Evolutionary conservation across 2,113 vertebrate genomes (phyloP).

Genomic region (Eulemur rufifrons): DNA sequence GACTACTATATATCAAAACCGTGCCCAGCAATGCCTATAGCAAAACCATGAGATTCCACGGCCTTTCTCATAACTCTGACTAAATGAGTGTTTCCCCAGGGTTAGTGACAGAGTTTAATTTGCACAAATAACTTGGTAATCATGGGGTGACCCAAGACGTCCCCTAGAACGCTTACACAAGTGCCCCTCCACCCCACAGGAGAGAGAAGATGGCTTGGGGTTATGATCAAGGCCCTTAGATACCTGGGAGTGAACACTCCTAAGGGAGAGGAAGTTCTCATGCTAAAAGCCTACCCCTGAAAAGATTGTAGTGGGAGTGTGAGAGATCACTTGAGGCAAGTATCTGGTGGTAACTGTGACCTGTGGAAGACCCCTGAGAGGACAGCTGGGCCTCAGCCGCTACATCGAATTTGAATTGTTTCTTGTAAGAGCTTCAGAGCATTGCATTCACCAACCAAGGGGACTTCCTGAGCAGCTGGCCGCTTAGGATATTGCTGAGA

Average conservation of each 20-base stretch:
- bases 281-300: not conserved
- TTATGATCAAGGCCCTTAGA: not conserved
- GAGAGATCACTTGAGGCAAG: not conserved
- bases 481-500: conserved; percentile 1
- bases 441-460: not conserved
- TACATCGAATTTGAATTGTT: not conserved
- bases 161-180: not conserved
- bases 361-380: not conserved
- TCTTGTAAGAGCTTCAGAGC: not conserved
- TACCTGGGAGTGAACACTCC: not conserved
- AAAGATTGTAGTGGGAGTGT: not conserved
- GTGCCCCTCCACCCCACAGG: not conserved
- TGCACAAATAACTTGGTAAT: conserved; percentile 2
- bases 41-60: not conserved
- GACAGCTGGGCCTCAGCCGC: not conserved
- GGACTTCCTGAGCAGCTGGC: conserved; percentile 29
- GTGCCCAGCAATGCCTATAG: not conserved
- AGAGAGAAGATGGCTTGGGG: not conserved
- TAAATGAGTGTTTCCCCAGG: not conserved
- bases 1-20: not conserved
- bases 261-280: not conserved
- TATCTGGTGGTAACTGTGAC: not conserved
- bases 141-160: not conserved
- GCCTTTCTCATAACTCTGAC: not conserved
- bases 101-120: conserved; percentile 3